Conservation (phyloP, 2,888 invertebrate genomes). For the Drosophila niveifrons region DNA sequence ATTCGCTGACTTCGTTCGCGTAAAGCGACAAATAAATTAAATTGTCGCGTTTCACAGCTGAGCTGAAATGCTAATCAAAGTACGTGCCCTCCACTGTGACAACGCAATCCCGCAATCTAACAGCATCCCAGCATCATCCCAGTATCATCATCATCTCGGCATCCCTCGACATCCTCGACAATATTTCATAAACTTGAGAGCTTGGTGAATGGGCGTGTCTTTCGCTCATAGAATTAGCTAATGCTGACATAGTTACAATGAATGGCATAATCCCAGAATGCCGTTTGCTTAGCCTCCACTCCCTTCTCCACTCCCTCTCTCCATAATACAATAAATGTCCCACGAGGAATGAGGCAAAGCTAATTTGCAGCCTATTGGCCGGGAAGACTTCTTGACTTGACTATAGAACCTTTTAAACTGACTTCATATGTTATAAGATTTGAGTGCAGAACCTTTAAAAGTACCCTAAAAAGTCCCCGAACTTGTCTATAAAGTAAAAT, state of each 20-base stretch:
- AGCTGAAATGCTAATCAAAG: constrained; percentile 77
- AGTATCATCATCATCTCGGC: neutral
- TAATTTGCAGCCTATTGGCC: constrained; percentile 5
- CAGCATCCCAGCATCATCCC: constrained; percentile 1
- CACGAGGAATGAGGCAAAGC: constrained; percentile 1
- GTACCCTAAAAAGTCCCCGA: no score
- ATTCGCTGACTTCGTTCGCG: constrained; percentile 74
- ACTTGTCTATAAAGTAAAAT: no score
- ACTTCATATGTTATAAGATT: neutral
- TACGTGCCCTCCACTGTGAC: constrained; percentile 58
- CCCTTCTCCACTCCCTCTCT: no score
- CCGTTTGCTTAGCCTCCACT: constrained; percentile 58
- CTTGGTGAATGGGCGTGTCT: constrained; percentile 6
- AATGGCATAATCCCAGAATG: constrained; percentile 63
- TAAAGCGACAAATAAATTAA: constrained; percentile 79
- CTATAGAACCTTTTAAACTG: neutral
- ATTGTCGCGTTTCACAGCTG: constrained; percentile 77
- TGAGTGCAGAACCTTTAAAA: no score
- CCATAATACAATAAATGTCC: constrained; percentile 25
- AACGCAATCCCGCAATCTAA: constrained; percentile 29
- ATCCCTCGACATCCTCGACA: constrained; percentile 36
- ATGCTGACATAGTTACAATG: constrained; percentile 67
- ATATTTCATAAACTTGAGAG: constrained; percentile 69
- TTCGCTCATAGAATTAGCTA: constrained; percentile 65
- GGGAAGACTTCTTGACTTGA: constrained; percentile 1